Base-by-base conservation (phyloP, 2,888 invertebrate species). In the Lepetodrilus schrolli region DNA sequence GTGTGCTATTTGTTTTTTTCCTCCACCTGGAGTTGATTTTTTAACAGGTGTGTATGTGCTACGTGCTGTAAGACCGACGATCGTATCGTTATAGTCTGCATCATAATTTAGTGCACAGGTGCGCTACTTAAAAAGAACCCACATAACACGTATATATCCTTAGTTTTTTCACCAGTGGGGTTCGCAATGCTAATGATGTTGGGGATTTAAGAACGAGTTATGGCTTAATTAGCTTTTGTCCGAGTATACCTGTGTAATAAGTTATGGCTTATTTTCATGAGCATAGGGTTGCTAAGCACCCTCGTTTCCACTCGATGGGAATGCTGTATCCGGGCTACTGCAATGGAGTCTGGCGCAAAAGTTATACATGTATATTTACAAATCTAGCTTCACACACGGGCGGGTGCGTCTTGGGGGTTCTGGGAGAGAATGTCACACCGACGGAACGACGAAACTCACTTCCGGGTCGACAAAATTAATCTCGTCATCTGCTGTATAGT, bases 401-500 rank as follows among this genome's bases (percentile, higher is more conserved):
- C 13, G 34, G 58, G 58, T 23, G 58, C 7, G 30, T 13, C 13
- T 8, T 26, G 34, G 34, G 34, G 8, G 58, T 26, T 3, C n/a
- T 17, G 58, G 58, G 58, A 26, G 58, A 30, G 58, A 58, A 58
- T 58, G 58, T 58, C 30, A 30, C 58, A 30, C 58, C 58, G 17
- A 30, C 10, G 30, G n/a, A 34, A 43, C n/a, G 13, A 43, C n/a
- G 13, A 34, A 58, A 34, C 30, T 30, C 58, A 26, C n/a, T n/a
- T n/a, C n/a, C n/a, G 30, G 26, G n/a, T 17, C 17, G 30, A 7
- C n/a, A 58, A 30, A 26, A 34, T 30, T 58, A 34, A 58, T 26
- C 58, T 58, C n/a, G n/a, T 30, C 34, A 26, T 17, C 30, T 58
- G 58, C 17, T 26, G 7, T 17, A 34, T 30, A 17, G 34, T 30